Evolutionary conservation across 1,140 invertebrate genomes (phyloP), one percentile per base, ranked within the genome.

Genomic region (Drosophila albomicans): DNA sequence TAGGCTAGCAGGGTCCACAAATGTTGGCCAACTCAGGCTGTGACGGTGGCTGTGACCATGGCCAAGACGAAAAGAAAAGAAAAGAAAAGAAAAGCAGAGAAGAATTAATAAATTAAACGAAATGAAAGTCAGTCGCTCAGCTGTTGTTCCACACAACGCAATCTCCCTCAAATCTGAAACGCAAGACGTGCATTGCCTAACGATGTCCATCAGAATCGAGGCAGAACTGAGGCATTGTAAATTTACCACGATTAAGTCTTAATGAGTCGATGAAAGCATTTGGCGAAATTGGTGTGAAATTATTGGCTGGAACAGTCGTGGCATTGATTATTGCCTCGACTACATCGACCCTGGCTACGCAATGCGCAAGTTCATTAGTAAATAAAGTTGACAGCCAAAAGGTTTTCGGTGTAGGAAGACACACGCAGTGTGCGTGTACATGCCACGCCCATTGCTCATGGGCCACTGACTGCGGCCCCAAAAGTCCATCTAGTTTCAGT

Each of bases 41-140:
- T 45, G 54, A 10, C 52, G 16, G 41, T 41, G 8, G 54, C 20
- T 54, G 20, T 45, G 54, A 10, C 54, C 30, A 41, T 41, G 49
- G 45, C 51, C 51, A 51, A 75, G 78, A 41, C 67, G 64, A 32
- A 64, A 20, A 56, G 80, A 89, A 88, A 66, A 76, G 43, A 20
- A 20, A 20, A 20, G 20, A 20, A 20, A 20, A 20, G 64, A 32
- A 64, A 20, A 56, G 80, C 84, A 88, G 64, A 76, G 43, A 64
- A 58, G 81, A 89, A 89, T 88, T 89, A 88, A 88, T 88, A 89
- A 88, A 88, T 85, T 89, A 85, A 90, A 81, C 67, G 61, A 79
- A 84, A 78, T 69, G 48, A 76, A 85, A 73, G 74, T 85, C 71
- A 69, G 58, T 51, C 58, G 49, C 46, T 7, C 43, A 43, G 41